Percentiles rank a stretch among this genome's conserved stretches.
Conservation (phyloP, 2,797 vertebrate species). For the Cirrhinus mrigala region DNA sequence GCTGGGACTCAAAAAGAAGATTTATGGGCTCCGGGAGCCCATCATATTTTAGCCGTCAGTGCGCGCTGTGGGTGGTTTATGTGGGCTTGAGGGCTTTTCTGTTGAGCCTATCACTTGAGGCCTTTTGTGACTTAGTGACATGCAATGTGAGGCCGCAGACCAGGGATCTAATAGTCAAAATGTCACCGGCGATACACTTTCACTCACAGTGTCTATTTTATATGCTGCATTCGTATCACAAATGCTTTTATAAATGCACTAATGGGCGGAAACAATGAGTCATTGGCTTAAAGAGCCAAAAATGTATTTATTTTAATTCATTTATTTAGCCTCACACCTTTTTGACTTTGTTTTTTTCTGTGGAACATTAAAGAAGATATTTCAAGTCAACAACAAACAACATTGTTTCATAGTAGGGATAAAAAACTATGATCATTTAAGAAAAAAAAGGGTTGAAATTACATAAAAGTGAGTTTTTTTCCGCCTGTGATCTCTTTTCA, state of each 20-base stretch:
- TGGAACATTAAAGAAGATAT: not conserved
- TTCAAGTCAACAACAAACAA: slow-evolving; percentile 4
- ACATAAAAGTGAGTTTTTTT: slow-evolving; percentile 10
- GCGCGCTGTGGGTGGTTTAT: slow-evolving; percentile 80
- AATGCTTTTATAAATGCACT: slow-evolving; percentile 9
- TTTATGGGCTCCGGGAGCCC: slow-evolving; percentile 80
- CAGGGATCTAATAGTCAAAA: slow-evolving; percentile 56
- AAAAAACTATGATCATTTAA: not conserved
- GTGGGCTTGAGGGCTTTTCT: slow-evolving; percentile 80
- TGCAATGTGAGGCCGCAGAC: slow-evolving; percentile 65
- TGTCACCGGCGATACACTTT: slow-evolving; percentile 37
- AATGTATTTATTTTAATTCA: too few species aligned
- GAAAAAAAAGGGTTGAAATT: not conserved
- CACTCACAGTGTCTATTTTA: slow-evolving; percentile 37
- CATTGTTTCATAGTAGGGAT: not conserved
- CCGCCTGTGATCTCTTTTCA: slow-evolving; percentile 2
- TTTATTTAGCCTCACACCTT: not conserved
- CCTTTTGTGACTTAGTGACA: slow-evolving; percentile 73
- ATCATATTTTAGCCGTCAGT: slow-evolving; percentile 83
- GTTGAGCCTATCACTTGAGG: slow-evolving; percentile 77
- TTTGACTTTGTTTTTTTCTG: not conserved
- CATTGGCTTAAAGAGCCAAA: not conserved
- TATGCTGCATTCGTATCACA: not conserved
- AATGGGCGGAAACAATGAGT: not conserved
- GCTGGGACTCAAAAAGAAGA: slow-evolving; percentile 77